A percentile compares a stretch with the other conserved stretches of the same genome.
Evolutionary conservation across 2,888 invertebrate genomes (phyloP).

Genomic region (Oscheius onirici): DNA sequence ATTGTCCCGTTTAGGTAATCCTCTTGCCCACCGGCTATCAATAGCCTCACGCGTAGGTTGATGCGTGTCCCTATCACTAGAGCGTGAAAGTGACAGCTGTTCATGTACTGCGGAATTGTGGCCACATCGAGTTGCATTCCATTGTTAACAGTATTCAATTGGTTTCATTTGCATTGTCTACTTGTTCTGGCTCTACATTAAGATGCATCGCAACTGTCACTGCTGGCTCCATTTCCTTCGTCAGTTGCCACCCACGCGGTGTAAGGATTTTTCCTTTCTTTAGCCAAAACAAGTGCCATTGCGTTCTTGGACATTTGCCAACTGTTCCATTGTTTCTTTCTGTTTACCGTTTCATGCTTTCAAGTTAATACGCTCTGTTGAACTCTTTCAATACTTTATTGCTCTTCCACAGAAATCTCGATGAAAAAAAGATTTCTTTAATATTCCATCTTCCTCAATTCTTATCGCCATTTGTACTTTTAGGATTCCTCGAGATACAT

Average conservation of each 20-base stretch:
- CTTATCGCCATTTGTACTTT: too few species aligned
- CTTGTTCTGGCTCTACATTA: constrained; percentile 31
- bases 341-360: too few species aligned
- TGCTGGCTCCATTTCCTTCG: constrained; percentile 31
- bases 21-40: constrained; percentile 7
- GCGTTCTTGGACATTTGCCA: constrained; percentile 26
- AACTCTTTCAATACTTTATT: too few species aligned
- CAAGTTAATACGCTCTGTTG: too few species aligned
- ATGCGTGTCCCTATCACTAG: too few species aligned
- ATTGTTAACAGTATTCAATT: not conserved
- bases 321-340: constrained; percentile 10
- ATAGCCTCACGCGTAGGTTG: not conserved
- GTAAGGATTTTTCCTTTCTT: constrained; percentile 32
- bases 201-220: constrained; percentile 32
- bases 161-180: constrained; percentile 16
- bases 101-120: too few species aligned
- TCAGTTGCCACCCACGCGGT: constrained; percentile 33
- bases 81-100: too few species aligned
- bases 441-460: too few species aligned
- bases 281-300: constrained; percentile 29
- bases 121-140: too few species aligned
- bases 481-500: too few species aligned
- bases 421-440: too few species aligned
- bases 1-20: constrained; percentile 19
- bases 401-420: too few species aligned